Percentiles rank a stretch among this genome's conserved stretches.
These are phyloP conservation scores for Myotis findleyi DNA, from an alignment of 2,797 vertebrate species.

Conservation along the genomic window DNA sequence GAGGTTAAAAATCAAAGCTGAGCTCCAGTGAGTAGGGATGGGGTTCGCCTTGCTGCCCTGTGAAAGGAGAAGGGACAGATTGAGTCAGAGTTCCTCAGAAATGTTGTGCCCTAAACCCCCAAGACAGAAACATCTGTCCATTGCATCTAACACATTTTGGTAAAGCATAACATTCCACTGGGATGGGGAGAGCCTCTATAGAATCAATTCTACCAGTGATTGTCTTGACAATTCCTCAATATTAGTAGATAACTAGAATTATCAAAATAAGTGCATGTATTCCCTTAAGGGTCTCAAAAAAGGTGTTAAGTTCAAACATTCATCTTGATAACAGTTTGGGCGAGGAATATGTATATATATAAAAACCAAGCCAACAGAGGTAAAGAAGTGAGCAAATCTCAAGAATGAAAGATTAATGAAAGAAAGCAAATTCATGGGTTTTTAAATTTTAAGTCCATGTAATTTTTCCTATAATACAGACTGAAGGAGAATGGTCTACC, in stretches of 20 bases:
- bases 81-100: slow-evolving; percentile 86
- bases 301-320: slow-evolving; percentile 22
- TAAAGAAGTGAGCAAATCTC: slow-evolving; percentile 60
- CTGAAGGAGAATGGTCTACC: slow-evolving; percentile 43
- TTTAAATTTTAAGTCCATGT: slow-evolving; percentile 51
- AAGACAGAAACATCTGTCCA: slow-evolving; percentile 79
- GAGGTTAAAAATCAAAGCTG: slow-evolving; percentile 86
- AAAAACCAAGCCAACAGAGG: slow-evolving; percentile 58
- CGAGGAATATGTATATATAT: slow-evolving; percentile 65
- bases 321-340: slow-evolving; percentile 61
- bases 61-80: slow-evolving; percentile 89
- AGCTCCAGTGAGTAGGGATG: slow-evolving; percentile 87
- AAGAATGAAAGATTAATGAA: slow-evolving; percentile 47
- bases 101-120: slow-evolving; percentile 82
- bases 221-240: slow-evolving; percentile 52
- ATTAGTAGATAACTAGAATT: slow-evolving; percentile 57
- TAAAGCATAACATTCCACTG: slow-evolving; percentile 75
- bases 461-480: slow-evolving; percentile 17
- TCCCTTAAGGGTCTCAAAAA: slow-evolving; percentile 48
- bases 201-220: slow-evolving; percentile 69
- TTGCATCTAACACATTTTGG: slow-evolving; percentile 76
- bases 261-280: slow-evolving; percentile 35
- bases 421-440: slow-evolving; percentile 23
- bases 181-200: slow-evolving; percentile 62
- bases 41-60: slow-evolving; percentile 88